Conservation (phyloP, 2,113 vertebrate species). For the Microcebus murinus region DNA sequence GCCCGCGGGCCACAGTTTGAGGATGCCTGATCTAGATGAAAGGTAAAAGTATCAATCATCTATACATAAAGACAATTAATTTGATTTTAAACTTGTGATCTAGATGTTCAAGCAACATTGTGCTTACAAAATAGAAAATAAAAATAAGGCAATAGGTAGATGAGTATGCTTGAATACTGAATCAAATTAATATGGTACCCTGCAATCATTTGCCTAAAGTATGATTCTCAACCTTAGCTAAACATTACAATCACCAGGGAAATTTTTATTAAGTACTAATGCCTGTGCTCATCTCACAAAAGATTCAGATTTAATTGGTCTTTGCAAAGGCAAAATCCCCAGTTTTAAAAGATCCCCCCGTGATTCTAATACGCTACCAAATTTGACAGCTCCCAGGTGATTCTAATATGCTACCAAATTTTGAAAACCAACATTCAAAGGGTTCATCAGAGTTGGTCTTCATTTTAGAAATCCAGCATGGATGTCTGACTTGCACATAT, state of each 20-base stretch:
- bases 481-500: not conserved
- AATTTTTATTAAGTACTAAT: not conserved
- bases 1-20: too few relatives aligned
- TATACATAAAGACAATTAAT: not conserved
- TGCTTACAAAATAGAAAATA: not conserved
- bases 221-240: constrained; percentile 23
- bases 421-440: not conserved
- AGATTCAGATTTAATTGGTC: constrained; percentile 23
- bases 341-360: too few relatives aligned
- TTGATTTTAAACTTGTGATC: constrained; percentile 37
- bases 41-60: not conserved
- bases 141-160: not conserved
- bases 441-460: not conserved
- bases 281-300: not conserved
- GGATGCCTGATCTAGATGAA: not conserved
- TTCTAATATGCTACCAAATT: not conserved
- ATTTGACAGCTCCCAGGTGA: not conserved
- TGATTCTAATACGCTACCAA: not conserved
- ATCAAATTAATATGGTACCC: not conserved
- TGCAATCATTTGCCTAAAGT: not conserved
- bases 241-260: not conserved
- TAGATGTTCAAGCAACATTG: not conserved
- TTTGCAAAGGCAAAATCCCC: not conserved
- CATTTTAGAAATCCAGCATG: not conserved
- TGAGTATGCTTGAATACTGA: not conserved